Evolutionary conservation across 1,140 invertebrate genomes (phyloP).

Genomic region (Drosophila mayri): DNA sequence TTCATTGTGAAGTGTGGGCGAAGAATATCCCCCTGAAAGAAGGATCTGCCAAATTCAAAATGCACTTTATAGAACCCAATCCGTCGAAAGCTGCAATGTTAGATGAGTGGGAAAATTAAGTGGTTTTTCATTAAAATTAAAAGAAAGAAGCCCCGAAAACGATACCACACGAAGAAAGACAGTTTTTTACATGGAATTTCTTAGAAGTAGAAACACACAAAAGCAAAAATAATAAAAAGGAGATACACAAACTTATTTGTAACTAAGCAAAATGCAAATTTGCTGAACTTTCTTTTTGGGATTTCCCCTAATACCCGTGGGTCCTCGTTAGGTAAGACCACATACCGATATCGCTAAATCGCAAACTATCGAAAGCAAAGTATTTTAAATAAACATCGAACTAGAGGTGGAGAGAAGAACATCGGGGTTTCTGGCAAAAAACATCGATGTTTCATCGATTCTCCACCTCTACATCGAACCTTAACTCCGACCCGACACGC

Average conservation of each 20-base stretch:
- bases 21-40: constrained; percentile 48
- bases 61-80: background rate
- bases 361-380: constrained; percentile 11
- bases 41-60: constrained; percentile 27
- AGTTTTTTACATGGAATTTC: no score
- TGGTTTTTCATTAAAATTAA: background rate
- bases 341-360: background rate
- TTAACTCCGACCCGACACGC: background rate
- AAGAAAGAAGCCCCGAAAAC: no score
- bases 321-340: background rate
- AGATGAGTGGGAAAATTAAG: constrained; percentile 8
- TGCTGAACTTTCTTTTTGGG: background rate
- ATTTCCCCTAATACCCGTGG: background rate
- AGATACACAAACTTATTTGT: no score
- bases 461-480: background rate
- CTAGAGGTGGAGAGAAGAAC: no score
- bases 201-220: no score
- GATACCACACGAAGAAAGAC: no score
- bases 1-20: constrained; percentile 55
- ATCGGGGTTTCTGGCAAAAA: no score
- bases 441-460: no score
- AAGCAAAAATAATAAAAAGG: no score
- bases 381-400: constrained; percentile 19
- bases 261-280: no score
- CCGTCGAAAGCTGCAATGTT: background rate